Percentiles rank a stretch among this genome's conserved stretches.
phyloP scores from a whole-genome alignment of 2,888 invertebrate species.

The Brachynemurus nebulosus region DNA sequence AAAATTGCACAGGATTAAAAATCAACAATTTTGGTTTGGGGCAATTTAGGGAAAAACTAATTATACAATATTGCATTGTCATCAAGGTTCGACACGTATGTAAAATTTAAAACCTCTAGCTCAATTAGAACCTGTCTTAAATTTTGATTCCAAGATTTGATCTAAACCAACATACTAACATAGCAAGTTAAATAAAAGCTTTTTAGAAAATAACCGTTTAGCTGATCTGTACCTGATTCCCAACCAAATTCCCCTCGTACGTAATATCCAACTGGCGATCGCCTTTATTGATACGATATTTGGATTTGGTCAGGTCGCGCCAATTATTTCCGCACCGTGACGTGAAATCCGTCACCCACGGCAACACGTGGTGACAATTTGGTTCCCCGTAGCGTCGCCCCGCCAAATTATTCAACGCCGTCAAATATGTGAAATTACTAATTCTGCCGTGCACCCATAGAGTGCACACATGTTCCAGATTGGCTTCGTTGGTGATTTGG shows the following conservation, averaged over 20 bases:
- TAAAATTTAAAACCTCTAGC: too few species aligned
- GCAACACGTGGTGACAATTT: slow-evolving; percentile 87
- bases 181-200: too few species aligned
- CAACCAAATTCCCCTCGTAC: slow-evolving; percentile 40
- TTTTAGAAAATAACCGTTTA: too few species aligned
- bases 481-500: slow-evolving; percentile 23
- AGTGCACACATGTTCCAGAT: slow-evolving; percentile 41
- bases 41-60: too few species aligned
- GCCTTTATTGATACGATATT: slow-evolving; percentile 92
- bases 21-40: too few species aligned
- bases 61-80: too few species aligned
- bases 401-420: slow-evolving; percentile 71
- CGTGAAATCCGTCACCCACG: slow-evolving; percentile 93
- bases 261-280: slow-evolving; percentile 90
- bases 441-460: slow-evolving; percentile 78
- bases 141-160: too few species aligned
- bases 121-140: too few species aligned
- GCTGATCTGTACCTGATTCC: too few species aligned
- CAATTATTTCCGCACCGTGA: slow-evolving; percentile 69
- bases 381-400: slow-evolving; percentile 75
- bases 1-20: too few species aligned
- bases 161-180: too few species aligned
- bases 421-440: slow-evolving; percentile 86
- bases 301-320: slow-evolving; percentile 86
- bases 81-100: too few species aligned